Conservation (phyloP, 1,140 invertebrate species). For the Trachymyrmex septentrionalis region DNA sequence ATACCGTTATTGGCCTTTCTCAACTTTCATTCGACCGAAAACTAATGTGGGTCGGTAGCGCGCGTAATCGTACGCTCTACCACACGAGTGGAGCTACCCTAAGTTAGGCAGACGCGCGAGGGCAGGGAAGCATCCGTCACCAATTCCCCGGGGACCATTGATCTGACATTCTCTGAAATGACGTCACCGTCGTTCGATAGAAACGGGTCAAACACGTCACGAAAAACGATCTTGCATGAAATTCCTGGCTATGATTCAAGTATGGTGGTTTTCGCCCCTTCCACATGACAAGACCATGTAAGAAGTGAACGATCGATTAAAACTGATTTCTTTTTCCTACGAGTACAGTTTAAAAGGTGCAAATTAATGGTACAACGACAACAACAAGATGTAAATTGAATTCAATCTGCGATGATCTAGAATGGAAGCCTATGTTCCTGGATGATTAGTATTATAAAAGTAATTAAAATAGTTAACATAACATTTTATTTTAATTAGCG, state of each 20-base stretch:
- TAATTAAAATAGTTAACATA: neutral
- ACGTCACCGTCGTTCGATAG: conserved; percentile 76
- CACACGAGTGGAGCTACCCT: neutral
- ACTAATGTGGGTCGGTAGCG: conserved; percentile 51
- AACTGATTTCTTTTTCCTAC: neutral
- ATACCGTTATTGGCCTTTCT: conserved; percentile 14
- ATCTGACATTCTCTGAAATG: conserved; percentile 80
- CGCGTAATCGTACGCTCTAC: conserved; percentile 13
- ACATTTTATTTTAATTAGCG: neutral
- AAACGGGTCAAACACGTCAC: conserved; percentile 82
- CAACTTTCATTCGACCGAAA: conserved; percentile 10
- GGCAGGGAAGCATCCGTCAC: conserved; percentile 71
- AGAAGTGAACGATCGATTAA: neutral
- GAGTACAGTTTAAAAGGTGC: neutral
- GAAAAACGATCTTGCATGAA: conserved; percentile 75
- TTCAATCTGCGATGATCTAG: neutral
- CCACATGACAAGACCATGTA: neutral
- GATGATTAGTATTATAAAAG: neutral
- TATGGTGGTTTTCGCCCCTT: neutral
- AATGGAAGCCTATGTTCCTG: neutral
- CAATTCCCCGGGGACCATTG: conserved; percentile 80
- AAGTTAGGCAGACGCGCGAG: conserved; percentile 47
- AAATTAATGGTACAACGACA: neutral
- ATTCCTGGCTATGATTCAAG: conserved; percentile 70
- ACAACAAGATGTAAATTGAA: neutral